Percentiles rank a stretch among this genome's conserved stretches.
Conservation (phyloP, 1,140 invertebrate genomes). For the Littorina saxatilis region DNA sequence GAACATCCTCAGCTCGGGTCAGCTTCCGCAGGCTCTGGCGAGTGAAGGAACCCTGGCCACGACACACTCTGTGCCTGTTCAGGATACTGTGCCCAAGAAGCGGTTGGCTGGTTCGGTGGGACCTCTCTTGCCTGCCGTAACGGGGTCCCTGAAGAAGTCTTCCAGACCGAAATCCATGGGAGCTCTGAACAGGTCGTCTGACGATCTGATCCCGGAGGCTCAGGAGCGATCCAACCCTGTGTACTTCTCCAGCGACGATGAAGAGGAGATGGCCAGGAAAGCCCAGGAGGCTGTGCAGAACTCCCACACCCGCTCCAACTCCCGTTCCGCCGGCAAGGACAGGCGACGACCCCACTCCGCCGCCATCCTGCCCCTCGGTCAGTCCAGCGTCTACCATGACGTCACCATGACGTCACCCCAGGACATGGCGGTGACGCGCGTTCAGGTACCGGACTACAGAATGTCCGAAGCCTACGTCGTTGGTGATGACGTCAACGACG, state of each 20-base stretch:
- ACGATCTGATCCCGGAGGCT: background rate
- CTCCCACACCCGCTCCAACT: background rate
- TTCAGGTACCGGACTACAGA: constrained; percentile 26
- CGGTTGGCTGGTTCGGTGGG: background rate
- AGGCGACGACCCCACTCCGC: background rate
- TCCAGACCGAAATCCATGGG: background rate
- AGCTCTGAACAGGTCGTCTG: background rate
- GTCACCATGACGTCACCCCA: background rate
- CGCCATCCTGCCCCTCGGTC: background rate
- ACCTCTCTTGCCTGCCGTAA: background rate
- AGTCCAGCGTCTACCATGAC: constrained; percentile 31
- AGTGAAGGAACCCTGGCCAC: background rate
- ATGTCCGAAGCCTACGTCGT: too few species aligned
- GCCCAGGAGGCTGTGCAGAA: background rate
- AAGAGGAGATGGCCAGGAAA: background rate
- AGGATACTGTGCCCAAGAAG: background rate
- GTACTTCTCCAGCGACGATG: constrained; percentile 46
- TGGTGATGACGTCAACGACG: background rate
- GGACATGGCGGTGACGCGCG: constrained; percentile 3
- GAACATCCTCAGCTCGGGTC: background rate
- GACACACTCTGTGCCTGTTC: background rate
- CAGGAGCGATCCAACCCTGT: constrained; percentile 30
- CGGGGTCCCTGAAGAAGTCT: background rate
- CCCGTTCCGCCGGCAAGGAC: background rate
- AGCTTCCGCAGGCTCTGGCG: background rate